Evolutionary conservation across 2,888 invertebrate genomes (phyloP).

Genomic region (Spicauda simplicius): DNA sequence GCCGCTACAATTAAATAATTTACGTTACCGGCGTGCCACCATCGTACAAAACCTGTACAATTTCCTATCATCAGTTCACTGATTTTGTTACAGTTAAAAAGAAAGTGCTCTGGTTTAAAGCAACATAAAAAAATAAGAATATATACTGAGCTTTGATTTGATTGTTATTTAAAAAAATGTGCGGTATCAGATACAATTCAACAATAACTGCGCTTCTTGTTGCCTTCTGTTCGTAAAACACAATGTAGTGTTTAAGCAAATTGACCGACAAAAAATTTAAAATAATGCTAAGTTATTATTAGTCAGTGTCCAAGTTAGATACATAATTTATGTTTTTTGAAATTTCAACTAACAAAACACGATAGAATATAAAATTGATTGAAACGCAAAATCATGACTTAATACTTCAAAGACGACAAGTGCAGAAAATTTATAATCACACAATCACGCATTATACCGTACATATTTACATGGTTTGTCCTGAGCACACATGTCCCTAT

Average conservation of each 20-base stretch:
- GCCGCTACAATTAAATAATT: constrained; percentile 64
- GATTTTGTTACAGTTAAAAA: constrained; percentile 46
- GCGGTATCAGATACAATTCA: neutral
- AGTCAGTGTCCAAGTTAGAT: no score
- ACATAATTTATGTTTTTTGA: neutral
- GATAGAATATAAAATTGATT: constrained; percentile 43
- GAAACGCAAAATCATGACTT: constrained; percentile 41
- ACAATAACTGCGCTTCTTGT: neutral
- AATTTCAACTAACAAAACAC: neutral
- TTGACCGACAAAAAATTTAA: neutral
- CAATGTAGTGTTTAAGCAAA: neutral
- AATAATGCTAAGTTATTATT: no score
- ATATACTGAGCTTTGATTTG: constrained; percentile 43
- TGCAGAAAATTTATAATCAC: constrained; percentile 46
- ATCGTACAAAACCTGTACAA: constrained; percentile 63
- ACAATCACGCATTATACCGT: constrained; percentile 51
- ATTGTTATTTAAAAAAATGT: constrained; percentile 32
- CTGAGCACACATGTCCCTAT: constrained; percentile 61
- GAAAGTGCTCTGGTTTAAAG: constrained; percentile 64
- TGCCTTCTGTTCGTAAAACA: neutral
- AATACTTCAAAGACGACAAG: constrained; percentile 41
- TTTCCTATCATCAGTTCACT: constrained; percentile 58
- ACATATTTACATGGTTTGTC: constrained; percentile 63
- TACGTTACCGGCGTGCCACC: constrained; percentile 49
- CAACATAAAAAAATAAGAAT: constrained; percentile 63